Conservation (phyloP, 2,113 vertebrate genomes). For the Zosterops lateralis region DNA sequence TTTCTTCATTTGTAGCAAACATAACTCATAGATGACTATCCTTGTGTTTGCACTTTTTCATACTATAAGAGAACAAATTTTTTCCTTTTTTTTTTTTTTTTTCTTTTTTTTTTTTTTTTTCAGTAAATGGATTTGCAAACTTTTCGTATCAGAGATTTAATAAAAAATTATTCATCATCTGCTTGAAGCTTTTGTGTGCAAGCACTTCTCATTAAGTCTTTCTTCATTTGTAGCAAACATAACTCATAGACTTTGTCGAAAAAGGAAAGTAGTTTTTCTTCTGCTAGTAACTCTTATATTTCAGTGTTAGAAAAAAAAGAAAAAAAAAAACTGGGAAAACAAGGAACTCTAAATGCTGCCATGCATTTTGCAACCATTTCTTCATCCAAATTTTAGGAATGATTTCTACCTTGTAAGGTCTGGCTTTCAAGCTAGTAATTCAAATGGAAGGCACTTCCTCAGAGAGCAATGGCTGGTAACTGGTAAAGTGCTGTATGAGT, state of each 20-base stretch:
- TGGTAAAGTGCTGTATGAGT: background rate
- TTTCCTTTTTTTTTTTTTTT: background rate
- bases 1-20: too few relatives aligned
- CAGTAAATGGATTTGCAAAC: background rate
- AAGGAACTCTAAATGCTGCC: background rate
- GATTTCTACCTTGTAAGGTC: background rate
- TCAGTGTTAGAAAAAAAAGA: background rate
- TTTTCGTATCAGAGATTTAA: slow-evolving; percentile 39
- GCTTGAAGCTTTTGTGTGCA: slow-evolving; percentile 39
- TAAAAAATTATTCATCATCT: slow-evolving; percentile 32
- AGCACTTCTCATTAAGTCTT: slow-evolving; percentile 14
- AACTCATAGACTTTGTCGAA: slow-evolving; percentile 51
- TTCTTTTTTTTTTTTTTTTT: background rate
- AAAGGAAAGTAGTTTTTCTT: slow-evolving; percentile 31
- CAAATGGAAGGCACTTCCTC: background rate
- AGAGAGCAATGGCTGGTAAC: background rate
- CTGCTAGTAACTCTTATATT: slow-evolving; percentile 7
- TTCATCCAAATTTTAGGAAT: background rate
- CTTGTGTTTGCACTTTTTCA: slow-evolving; percentile 4
- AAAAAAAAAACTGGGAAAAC: background rate
- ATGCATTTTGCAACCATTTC: background rate
- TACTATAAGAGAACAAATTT: background rate
- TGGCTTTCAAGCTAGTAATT: background rate
- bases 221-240: slow-evolving; percentile 38
- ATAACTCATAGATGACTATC: slow-evolving; percentile 16